Conservation (phyloP, 1,140 invertebrate species). For the Papilio helenus region DNA sequence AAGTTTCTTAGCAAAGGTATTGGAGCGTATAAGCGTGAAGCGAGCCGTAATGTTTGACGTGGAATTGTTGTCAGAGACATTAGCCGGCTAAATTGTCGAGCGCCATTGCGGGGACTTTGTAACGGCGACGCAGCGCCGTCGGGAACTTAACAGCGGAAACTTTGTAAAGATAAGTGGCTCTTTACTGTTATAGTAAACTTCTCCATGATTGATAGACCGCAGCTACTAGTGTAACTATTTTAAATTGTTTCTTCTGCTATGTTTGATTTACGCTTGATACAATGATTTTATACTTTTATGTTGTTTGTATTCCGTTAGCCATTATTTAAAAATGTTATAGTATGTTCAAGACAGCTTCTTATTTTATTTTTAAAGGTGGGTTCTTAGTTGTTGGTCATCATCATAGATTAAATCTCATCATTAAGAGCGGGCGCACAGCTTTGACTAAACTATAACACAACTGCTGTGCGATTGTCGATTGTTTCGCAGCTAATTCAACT, state of each 20-base stretch:
- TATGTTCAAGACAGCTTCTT: neutral
- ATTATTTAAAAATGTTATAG: neutral
- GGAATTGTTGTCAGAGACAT: slow-evolving; percentile 32
- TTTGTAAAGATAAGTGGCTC: slow-evolving; percentile 35
- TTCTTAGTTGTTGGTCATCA: neutral
- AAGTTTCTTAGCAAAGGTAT: slow-evolving; percentile 15
- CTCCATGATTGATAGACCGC: slow-evolving; percentile 28
- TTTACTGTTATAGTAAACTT: slow-evolving; percentile 31
- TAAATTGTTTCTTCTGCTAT: slow-evolving; percentile 17
- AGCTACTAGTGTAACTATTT: slow-evolving; percentile 6
- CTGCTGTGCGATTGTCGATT: too few relatives aligned
- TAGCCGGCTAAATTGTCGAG: slow-evolving; percentile 29
- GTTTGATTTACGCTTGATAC: neutral
- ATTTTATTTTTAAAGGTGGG: neutral
- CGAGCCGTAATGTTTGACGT: slow-evolving; percentile 31
- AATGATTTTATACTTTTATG: neutral
- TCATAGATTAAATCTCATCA: too few relatives aligned
- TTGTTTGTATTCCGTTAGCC: neutral
- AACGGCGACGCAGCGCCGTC: slow-evolving; percentile 17
- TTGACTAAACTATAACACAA: too few relatives aligned
- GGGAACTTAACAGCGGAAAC: slow-evolving; percentile 33
- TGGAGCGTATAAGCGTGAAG: slow-evolving; percentile 2
- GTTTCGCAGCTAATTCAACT: too few relatives aligned
- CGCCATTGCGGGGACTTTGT: slow-evolving; percentile 30
- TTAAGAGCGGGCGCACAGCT: too few relatives aligned